Evolutionary conservation across 2,113 vertebrate genomes (phyloP).

Genomic region (Catagonus wagneri): DNA sequence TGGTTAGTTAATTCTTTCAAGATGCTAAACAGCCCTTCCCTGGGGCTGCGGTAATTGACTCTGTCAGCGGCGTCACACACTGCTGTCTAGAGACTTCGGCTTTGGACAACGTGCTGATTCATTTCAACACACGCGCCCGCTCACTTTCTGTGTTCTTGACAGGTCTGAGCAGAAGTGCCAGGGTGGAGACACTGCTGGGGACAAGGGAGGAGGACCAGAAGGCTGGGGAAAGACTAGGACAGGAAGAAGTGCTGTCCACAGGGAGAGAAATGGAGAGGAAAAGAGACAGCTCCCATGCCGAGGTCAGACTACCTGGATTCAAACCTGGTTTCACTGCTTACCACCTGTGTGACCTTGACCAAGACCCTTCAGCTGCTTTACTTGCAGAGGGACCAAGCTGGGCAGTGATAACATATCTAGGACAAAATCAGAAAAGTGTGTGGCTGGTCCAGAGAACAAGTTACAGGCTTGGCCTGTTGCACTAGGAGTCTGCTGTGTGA

Average conservation of each 20-base stretch:
- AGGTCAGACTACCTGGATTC: not conserved
- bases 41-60: constrained; percentile 51
- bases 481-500: not conserved
- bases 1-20: constrained; percentile 64
- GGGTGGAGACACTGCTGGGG: not conserved
- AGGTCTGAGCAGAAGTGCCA: not conserved
- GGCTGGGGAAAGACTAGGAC: not conserved
- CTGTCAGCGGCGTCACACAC: not conserved
- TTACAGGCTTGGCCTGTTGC: not conserved
- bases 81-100: constrained; percentile 41
- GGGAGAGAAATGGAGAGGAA: not conserved
- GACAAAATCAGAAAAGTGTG: not conserved
- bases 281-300: rapidly evolving
- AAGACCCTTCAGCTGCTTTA: not conserved
- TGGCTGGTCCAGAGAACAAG: not conserved
- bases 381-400: not conserved
- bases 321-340: not conserved
- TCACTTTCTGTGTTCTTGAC: not conserved
- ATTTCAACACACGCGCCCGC: not conserved
- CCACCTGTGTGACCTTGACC: not conserved
- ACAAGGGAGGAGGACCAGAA: not conserved
- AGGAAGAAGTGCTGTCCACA: not conserved
- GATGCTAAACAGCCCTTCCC: constrained; percentile 71
- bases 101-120: constrained; percentile 56
- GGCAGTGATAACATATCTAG: not conserved